A percentile compares a stretch with the other conserved stretches of the same genome.
Conservation (phyloP, 1,140 invertebrate species). For the Caenorhabditis latens region DNA sequence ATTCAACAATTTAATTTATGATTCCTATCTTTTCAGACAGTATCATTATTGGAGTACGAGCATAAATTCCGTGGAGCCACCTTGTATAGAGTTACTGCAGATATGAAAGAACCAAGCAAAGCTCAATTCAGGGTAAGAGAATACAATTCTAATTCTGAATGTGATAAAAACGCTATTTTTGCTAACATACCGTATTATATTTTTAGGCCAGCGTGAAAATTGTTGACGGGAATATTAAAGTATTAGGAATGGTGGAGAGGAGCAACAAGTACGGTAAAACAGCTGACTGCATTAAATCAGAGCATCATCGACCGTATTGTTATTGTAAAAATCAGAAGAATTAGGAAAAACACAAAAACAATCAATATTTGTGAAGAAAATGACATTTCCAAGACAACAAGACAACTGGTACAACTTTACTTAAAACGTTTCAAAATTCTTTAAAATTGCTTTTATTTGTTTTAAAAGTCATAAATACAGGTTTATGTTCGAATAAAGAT, state of each 20-base stretch:
- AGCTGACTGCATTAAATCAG: conserved; percentile 11
- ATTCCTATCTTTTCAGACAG: not conserved
- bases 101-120: conserved; percentile 26
- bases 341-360: not conserved
- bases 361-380: no score
- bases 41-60: conserved; percentile 3
- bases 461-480: no score
- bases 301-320: conserved; percentile 30
- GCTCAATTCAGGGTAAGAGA: conserved; percentile 11
- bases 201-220: conserved; percentile 19
- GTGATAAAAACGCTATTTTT: no score
- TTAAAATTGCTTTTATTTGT: no score
- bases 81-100: not conserved
- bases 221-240: not conserved
- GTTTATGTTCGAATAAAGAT: no score
- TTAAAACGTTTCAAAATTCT: no score
- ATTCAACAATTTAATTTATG: not conserved
- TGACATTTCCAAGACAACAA: no score
- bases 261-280: conserved; percentile 35
- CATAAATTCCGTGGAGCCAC: conserved; percentile 23
- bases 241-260: conserved; percentile 23
- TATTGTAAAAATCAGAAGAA: not conserved
- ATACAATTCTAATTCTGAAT: not conserved
- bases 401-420: no score
- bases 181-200: not conserved